phyloP scores from a whole-genome alignment of 2,113 vertebrate species.

The Macrotis lagotis region DNA sequence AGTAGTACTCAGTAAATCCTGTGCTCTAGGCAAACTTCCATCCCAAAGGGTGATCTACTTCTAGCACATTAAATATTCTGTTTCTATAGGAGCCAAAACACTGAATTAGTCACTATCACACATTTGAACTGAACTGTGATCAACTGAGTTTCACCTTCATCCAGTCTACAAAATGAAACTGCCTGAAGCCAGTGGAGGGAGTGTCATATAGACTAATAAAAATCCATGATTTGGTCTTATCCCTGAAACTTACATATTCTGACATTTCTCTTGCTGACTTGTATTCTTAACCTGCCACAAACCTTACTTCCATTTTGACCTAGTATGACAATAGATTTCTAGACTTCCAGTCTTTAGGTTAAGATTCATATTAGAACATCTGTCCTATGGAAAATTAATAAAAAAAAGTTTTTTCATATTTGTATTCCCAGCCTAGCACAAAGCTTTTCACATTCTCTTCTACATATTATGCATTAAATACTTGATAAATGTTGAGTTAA shows the following conservation, averaged over 20 bases:
- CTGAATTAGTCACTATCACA: slow-evolving; percentile 46
- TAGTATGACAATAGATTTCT: not conserved
- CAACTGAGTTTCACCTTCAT: slow-evolving; percentile 57
- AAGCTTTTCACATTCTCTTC: not conserved
- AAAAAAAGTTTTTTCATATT: not conserved
- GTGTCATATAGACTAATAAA: not conserved
- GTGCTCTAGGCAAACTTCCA: slow-evolving; percentile 36
- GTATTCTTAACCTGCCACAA: not conserved
- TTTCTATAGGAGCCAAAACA: slow-evolving; percentile 31
- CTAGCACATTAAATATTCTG: slow-evolving; percentile 35
- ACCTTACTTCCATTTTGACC: not conserved
- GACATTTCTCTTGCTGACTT: not conserved
- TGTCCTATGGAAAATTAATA: not conserved
- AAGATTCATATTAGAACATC: not conserved
- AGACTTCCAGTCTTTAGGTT: not conserved
- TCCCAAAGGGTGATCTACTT: slow-evolving; percentile 28
- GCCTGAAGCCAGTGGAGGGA: slow-evolving; percentile 21
- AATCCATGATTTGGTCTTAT: not conserved
- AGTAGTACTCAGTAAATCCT: slow-evolving; percentile 5
- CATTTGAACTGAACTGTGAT: slow-evolving; percentile 24
- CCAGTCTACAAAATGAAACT: slow-evolving; percentile 46
- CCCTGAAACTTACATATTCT: not conserved
- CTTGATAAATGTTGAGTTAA: not conserved
- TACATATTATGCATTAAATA: not conserved
- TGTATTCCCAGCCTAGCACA: not conserved